Evolutionary conservation across 2,113 vertebrate species (phyloP).

Genomic region (Tamias sibiricus): DNA sequence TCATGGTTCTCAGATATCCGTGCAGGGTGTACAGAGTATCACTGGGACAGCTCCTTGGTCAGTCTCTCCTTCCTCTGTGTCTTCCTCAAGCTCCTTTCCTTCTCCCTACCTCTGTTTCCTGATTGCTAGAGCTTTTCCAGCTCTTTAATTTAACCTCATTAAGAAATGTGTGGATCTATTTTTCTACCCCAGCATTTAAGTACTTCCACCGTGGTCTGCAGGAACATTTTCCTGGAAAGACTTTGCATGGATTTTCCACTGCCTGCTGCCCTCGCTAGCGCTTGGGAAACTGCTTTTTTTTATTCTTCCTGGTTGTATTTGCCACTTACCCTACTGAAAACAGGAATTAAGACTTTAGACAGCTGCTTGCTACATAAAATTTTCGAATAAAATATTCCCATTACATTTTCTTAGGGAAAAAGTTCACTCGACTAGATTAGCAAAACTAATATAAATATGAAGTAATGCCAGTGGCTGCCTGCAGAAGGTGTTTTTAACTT

Average conservation of each 20-base stretch:
- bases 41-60: no score
- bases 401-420: conserved; percentile 70
- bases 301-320: conserved; percentile 77
- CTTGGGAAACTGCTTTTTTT: conserved; percentile 62
- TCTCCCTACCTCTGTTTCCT: not conserved
- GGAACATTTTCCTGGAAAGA: conserved; percentile 82
- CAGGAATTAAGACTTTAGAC: conserved; percentile 77
- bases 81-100: not conserved
- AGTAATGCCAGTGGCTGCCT: conserved; percentile 65
- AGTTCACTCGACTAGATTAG: conserved; percentile 75
- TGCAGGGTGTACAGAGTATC: not conserved
- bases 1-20: accelerated
- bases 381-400: conserved; percentile 78
- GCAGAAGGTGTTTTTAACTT: conserved; percentile 58
- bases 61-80: not conserved
- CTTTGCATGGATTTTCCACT: conserved; percentile 84
- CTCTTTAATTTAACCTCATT: conserved; percentile 26
- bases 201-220: conserved; percentile 68
- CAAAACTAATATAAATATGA: conserved; percentile 72
- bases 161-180: conserved; percentile 33
- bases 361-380: conserved; percentile 70
- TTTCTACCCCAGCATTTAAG: conserved; percentile 77
- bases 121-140: not conserved
- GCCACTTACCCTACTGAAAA: conserved; percentile 77
- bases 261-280: conserved; percentile 65